Evolutionary conservation across 2,888 invertebrate species (phyloP), one percentile per base, ranked within the genome.

Genomic region (Polydrusus cervinus): DNA sequence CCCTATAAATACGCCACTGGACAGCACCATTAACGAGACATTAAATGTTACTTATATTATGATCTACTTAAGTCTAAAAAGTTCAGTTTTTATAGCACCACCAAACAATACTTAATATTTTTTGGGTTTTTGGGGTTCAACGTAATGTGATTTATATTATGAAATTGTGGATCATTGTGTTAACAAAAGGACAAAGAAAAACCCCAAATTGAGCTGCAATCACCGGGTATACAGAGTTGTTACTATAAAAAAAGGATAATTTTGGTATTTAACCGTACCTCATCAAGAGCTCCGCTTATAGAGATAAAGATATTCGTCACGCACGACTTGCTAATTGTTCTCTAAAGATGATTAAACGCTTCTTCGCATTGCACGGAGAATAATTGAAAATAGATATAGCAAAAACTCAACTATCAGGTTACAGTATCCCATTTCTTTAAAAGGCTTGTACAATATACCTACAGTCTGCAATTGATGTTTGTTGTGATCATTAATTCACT

Each of bases 251-350:
- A 14, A 55, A 9, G 30, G 14, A 30, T 60, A 60, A 60, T 60
- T 60, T 60, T 3, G 38, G 38, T 60, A 60, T 60, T 60, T 38
- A 60, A 60, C 57, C 34, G 18, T 16, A 60, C 57, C 16, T 16
- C 14, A 60, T 60, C 57, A 60, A 38, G 57, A 60, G 38, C 16
- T 34, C 34, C 55, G 55, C 14, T 57, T 34, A 34, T 0, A 18
- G 18, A 68, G 68, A 68, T 68, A 43, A 68, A 68, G 57, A 68
- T 68, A 55, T 68, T 53, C 68, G 68, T 55, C 68, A 68, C 55
- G 68, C 68, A 68, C 68, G 68, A 55, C 40, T 68, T n/a, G 68
- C n/a, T 68, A 68, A 68, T 68, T 43, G 68, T 55, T 55, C 47
- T 45, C 18, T 55, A 43, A 57, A 68, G 55, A 38, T 55, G 20